These are phyloP conservation scores for Mionectes macconnelli DNA, from an alignment of 2,113 vertebrate genomes.

Conservation along the genomic window DNA sequence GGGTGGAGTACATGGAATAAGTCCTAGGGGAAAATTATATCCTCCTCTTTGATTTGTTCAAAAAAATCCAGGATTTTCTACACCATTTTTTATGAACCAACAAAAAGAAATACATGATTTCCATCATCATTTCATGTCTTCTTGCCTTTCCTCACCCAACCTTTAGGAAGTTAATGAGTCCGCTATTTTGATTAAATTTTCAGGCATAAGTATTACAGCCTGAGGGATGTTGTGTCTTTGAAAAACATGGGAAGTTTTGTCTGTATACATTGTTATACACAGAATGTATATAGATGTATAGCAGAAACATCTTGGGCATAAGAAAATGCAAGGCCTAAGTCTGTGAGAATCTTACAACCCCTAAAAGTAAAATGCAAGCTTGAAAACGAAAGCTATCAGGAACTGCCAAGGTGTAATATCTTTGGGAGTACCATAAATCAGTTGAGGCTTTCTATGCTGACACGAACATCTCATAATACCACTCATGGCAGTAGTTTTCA, in stretches of 20 bases:
- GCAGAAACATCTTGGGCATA: neutral
- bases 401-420: neutral
- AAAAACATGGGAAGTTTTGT: neutral
- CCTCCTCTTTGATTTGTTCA: neutral
- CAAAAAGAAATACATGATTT: neutral
- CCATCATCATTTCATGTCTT: neutral
- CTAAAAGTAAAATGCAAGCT: neutral
- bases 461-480: neutral
- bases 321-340: neutral
- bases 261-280: neutral
- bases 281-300: too few relatives aligned
- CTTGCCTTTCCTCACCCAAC: neutral
- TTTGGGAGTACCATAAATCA: neutral
- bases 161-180: neutral
- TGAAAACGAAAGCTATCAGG: neutral
- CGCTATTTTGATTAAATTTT: neutral
- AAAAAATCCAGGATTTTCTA: neutral
- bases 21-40: neutral
- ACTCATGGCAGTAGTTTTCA: neutral
- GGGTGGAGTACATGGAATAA: neutral
- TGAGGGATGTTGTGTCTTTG: neutral
- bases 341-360: neutral
- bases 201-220: neutral
- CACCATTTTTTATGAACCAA: neutral
- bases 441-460: neutral